phyloP scores from a whole-genome alignment of 2,888 invertebrate genomes.

The Synanthedon vespiformis region DNA sequence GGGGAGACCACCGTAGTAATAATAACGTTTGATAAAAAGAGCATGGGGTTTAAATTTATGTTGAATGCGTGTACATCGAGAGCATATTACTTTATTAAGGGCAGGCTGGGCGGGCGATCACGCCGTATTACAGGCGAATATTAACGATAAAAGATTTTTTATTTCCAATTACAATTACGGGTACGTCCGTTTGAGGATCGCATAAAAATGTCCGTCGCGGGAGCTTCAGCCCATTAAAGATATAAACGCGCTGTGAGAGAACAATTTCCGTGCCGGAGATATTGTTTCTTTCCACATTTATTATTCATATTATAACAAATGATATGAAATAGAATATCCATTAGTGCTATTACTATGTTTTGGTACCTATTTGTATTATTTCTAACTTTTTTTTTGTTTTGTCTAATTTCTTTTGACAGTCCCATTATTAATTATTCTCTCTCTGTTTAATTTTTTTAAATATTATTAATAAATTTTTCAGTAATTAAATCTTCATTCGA shows the following conservation, averaged over 20 bases:
- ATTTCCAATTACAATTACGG: constrained; percentile 44
- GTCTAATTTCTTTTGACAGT: too few relatives aligned
- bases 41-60: constrained; percentile 58
- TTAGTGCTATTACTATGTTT: too few relatives aligned
- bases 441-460: too few relatives aligned
- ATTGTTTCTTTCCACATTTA: too few relatives aligned
- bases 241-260: constrained; percentile 15
- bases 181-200: constrained; percentile 40
- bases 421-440: too few relatives aligned
- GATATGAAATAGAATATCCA: too few relatives aligned
- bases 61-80: constrained; percentile 66
- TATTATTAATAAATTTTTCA: too few relatives aligned
- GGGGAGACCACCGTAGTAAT: constrained; percentile 58
- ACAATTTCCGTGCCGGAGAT: too few relatives aligned
- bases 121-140: constrained; percentile 42
- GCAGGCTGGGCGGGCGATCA: constrained; percentile 51
- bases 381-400: too few relatives aligned
- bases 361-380: too few relatives aligned
- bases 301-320: too few relatives aligned
- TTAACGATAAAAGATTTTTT: constrained; percentile 50
- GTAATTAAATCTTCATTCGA: too few relatives aligned
- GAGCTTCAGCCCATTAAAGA: constrained; percentile 33
- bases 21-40: constrained; percentile 62
- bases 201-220: constrained; percentile 50
- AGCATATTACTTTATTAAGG: constrained; percentile 68